Evolutionary conservation across 2,888 invertebrate genomes (phyloP), one percentile per base, ranked within the genome.

Genomic region (Lepidonotus clava): DNA sequence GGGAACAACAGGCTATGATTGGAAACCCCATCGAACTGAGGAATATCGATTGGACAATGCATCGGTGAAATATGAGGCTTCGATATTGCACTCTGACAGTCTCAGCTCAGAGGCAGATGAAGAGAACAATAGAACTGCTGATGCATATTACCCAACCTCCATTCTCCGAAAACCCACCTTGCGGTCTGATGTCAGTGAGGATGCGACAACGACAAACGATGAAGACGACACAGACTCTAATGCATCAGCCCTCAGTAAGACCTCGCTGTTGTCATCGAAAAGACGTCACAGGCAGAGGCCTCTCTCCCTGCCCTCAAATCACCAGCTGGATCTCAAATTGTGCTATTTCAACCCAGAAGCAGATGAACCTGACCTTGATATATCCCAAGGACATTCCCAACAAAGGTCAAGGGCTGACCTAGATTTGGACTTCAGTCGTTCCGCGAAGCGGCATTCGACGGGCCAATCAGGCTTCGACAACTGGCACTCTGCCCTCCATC

Each of bases 91-190:
- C 34, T 80, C 80, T 1, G 80, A 80, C 46, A 80, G 80, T 34
- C 51, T 80, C 24, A 80, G 80, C 46, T 80, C 80, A 2, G 80
- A 80, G 80, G 80, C 80, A 1, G 80, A 80, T 21, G 80, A 80
- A 46, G 80, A 80, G 28, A 80, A 80, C 32, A 80, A 80, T 32
- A 14, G 24, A 41, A 76, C 41, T 2, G 38, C 36, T 18, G 76
- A 38, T 41, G 38, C 38, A 1, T 21, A 76, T 34, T 6, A 38
- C 40, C 34, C 80, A 1, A 40, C 24, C 41, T 46, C 80, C 28
- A 76, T 61, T 2, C 61, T 61, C 24, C 24, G 61, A 28, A 24
- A 61, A 11, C 1, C 28, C 1, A 28, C 61, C 4, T 6, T n/a
- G 6, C 36, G 36, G n/a, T n/a, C 14, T 40, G 38, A 76, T 21